Conservation (phyloP, 2,888 invertebrate genomes). For the Poecilobothrus nobilitatus region DNA sequence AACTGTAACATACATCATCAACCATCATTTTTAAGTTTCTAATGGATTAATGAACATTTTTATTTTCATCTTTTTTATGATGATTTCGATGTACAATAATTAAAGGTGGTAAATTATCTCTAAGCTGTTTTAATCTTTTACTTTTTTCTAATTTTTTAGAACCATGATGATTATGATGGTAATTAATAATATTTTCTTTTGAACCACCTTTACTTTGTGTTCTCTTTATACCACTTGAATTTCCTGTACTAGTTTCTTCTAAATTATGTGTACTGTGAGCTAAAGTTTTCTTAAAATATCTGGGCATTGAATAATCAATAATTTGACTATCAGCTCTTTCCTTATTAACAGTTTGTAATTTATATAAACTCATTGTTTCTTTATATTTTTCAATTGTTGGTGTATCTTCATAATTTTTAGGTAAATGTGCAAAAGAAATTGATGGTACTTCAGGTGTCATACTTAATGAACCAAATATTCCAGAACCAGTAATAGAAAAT, state of each 20-base stretch:
- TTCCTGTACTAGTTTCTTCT: not conserved
- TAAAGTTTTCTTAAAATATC: conserved; percentile 49
- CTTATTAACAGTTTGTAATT: conserved; percentile 48
- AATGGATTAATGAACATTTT: not conserved
- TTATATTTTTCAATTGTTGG: conserved; percentile 43
- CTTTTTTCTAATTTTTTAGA: conserved; percentile 38
- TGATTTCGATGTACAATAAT: conserved; percentile 26
- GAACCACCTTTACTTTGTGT: conserved; percentile 28
- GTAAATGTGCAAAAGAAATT: conserved; percentile 41
- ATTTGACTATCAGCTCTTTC: conserved; percentile 41
- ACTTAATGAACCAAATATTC: conserved; percentile 36
- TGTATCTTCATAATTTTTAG: conserved; percentile 44
- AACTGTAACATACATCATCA: too few relatives aligned
- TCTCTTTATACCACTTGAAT: not conserved
- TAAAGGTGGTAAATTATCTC: conserved; percentile 40
- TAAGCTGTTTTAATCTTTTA: conserved; percentile 40
- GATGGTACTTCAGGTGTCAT: conserved; percentile 46
- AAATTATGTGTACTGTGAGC: conserved; percentile 36
- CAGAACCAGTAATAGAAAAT: conserved; percentile 38
- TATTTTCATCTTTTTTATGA: not conserved
- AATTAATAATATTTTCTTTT: conserved; percentile 28
- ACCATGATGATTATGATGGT: conserved; percentile 18
- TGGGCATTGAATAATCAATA: conserved; percentile 54
- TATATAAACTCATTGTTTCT: conserved; percentile 41
- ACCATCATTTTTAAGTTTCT: too few relatives aligned